phyloP scores from a whole-genome alignment of 2,113 vertebrate genomes.

The Gambusia affinis region DNA sequence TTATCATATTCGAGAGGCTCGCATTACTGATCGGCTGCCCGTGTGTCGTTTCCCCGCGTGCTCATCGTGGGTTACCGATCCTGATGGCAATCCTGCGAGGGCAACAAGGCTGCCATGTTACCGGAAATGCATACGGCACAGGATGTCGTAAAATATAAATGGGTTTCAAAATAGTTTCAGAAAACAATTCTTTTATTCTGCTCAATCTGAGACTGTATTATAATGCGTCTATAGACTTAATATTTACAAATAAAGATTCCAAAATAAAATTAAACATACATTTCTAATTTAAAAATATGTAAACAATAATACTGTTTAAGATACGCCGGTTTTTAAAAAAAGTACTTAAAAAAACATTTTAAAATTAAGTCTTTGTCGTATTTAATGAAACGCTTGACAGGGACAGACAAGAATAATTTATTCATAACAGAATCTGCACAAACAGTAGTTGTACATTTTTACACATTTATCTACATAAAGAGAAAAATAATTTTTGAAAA shows the following conservation, averaged over 20 bases:
- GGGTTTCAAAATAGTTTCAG: not conserved
- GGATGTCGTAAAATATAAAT: constrained; percentile 45
- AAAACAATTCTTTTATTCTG: no score
- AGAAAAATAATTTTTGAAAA: not conserved
- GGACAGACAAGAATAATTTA: not conserved
- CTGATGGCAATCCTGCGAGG: not conserved
- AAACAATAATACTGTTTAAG: no score
- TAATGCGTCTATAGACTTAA: no score
- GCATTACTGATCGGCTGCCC: constrained; percentile 34
- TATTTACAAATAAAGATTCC: no score
- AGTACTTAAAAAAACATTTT: not conserved
- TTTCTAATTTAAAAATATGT: no score
- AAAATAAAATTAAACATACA: no score
- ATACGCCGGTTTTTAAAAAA: not conserved
- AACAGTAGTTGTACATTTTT: not conserved
- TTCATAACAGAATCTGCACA: not conserved
- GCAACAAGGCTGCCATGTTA: constrained; percentile 65
- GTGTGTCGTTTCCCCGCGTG: not conserved
- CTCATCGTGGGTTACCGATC: constrained; percentile 10
- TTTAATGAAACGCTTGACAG: not conserved
- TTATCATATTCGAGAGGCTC: constrained; percentile 21
- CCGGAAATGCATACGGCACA: constrained; percentile 62
- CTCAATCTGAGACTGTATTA: no score
- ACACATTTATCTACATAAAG: not conserved
- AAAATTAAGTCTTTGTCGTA: not conserved